Evolutionary conservation across 2,888 invertebrate species (phyloP).

Genomic region (Latheticus oryzae): DNA sequence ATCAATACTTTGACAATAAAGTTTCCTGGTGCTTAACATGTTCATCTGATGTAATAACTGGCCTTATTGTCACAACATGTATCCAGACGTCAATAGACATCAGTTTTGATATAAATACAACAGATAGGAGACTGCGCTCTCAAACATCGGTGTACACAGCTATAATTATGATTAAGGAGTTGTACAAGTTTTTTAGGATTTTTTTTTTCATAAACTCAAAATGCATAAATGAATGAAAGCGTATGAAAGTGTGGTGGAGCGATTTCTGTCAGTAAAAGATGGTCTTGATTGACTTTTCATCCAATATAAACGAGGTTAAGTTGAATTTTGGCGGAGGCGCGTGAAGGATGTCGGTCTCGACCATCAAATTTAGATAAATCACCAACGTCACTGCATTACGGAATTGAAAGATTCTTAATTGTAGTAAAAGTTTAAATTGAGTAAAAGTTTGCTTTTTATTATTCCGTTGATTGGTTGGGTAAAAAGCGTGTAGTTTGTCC

Average conservation of each 20-base stretch:
- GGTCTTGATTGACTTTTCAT: slow-evolving; percentile 34
- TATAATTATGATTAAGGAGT: no score
- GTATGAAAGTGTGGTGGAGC: slow-evolving; percentile 12
- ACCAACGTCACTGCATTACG: slow-evolving; percentile 17
- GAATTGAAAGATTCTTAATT: no score
- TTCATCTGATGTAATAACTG: slow-evolving; percentile 34
- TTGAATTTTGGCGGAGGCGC: slow-evolving; percentile 23
- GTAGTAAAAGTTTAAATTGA: no score
- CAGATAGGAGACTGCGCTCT: slow-evolving; percentile 21
- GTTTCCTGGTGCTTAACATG: slow-evolving; percentile 32
- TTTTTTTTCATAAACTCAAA: no score
- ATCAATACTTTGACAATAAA: slow-evolving; percentile 29
- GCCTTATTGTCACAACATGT: slow-evolving; percentile 26
- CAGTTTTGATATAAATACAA: slow-evolving; percentile 35
- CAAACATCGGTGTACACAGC: slow-evolving; percentile 1
- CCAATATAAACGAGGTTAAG: slow-evolving; percentile 33
- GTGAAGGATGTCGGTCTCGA: slow-evolving; percentile 5
- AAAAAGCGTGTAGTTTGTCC: no score
- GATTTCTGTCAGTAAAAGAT: slow-evolving; percentile 22
- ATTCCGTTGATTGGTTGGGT: no score
- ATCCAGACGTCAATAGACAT: slow-evolving; percentile 33
- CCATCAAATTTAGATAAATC: slow-evolving; percentile 18
- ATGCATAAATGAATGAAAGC: no score
- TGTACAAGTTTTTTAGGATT: no score
- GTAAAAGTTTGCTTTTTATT: no score